Percentiles rank a stretch among this genome's conserved stretches.
These are phyloP conservation scores for Drosophila navojoa DNA, from an alignment of 1,140 invertebrate species.

Conservation along the genomic window DNA sequence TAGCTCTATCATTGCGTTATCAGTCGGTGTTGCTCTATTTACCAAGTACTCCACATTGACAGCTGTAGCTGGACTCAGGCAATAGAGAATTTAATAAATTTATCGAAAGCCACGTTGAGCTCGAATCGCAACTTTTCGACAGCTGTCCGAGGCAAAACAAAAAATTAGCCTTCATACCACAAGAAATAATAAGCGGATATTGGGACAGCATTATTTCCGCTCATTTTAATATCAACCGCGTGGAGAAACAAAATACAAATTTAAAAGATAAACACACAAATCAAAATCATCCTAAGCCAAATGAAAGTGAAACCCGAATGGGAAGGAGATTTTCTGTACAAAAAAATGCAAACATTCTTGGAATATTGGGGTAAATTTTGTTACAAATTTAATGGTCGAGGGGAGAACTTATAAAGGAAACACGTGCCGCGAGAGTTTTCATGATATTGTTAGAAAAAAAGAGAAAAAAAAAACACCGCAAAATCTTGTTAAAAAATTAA, in stretches of 20 bases:
- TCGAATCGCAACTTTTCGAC: constrained; percentile 63
- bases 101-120: constrained; percentile 28
- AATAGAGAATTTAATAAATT: constrained; percentile 28
- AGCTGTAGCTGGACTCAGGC: constrained; percentile 54
- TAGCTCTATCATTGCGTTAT: constrained; percentile 36
- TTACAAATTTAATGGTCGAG: constrained; percentile 53
- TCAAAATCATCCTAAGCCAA: constrained; percentile 66
- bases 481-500: constrained; percentile 80
- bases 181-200: constrained; percentile 58
- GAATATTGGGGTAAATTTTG: constrained; percentile 44
- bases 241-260: constrained; percentile 53
- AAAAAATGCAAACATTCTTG: constrained; percentile 40
- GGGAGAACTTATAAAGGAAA: constrained; percentile 63
- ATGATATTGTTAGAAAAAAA: constrained; percentile 29
- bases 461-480: constrained; percentile 47
- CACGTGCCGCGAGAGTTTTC: constrained; percentile 61
- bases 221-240: constrained; percentile 59
- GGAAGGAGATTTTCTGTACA: constrained; percentile 15
- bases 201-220: constrained; percentile 66
- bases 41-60: constrained; percentile 70
- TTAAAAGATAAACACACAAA: constrained; percentile 79
- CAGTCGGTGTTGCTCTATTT: constrained; percentile 57
- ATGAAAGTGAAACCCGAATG: constrained; percentile 55
- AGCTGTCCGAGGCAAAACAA: constrained; percentile 37
- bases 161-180: not conserved